Evolutionary conservation across 1,140 invertebrate species (phyloP).

Genomic region (Popillia japonica): DNA sequence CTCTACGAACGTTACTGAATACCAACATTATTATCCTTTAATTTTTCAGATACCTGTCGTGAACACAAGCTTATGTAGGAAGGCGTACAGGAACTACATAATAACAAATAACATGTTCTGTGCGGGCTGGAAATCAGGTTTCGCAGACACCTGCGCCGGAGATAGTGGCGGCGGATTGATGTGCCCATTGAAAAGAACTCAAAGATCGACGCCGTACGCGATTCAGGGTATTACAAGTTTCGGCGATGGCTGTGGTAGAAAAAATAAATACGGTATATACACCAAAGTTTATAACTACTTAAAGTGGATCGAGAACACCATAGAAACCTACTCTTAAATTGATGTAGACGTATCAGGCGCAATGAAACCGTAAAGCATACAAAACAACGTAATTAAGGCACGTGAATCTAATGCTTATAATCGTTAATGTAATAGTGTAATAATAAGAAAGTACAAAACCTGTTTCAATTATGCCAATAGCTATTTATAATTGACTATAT

Average conservation of each 20-base stretch:
- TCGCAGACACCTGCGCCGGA: constrained; percentile 85
- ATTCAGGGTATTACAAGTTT: constrained; percentile 94
- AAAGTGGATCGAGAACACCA: constrained; percentile 80
- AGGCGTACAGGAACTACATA: constrained; percentile 79
- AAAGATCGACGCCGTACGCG: constrained; percentile 67
- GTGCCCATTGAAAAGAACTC: constrained; percentile 62
- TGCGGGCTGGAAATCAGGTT: constrained; percentile 79
- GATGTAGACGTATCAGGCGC: background rate
- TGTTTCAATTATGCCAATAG: constrained; percentile 20
- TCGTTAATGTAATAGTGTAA: constrained; percentile 7
- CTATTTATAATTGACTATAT: background rate
- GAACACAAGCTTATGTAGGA: constrained; percentile 76
- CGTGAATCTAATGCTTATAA: background rate
- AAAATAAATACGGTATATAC: constrained; percentile 92
- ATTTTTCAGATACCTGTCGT: constrained; percentile 81
- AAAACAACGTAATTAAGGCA: background rate
- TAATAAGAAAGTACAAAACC: constrained; percentile 27
- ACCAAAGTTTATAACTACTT: constrained; percentile 87
- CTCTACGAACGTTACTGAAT: too few relatives aligned
- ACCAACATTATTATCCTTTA: background rate
- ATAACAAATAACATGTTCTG: constrained; percentile 92
- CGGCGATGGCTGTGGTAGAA: constrained; percentile 91
- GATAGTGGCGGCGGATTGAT: constrained; percentile 89
- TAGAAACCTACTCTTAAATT: constrained; percentile 57
- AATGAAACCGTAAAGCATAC: background rate